Evolutionary conservation across 2,113 vertebrate genomes (phyloP).

Genomic region (Pachycephala philippinensis): DNA sequence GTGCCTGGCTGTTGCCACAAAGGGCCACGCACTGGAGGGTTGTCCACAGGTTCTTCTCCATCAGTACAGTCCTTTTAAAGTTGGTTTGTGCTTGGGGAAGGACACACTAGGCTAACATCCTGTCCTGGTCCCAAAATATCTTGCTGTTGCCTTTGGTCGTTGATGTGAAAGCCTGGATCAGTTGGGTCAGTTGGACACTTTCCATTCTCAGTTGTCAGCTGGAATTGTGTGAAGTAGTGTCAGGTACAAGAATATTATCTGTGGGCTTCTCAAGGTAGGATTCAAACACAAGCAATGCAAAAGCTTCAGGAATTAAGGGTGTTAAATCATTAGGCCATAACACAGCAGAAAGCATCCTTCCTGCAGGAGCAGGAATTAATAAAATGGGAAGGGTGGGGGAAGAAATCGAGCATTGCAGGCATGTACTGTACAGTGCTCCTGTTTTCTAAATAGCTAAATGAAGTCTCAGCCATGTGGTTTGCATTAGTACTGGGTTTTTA

Average conservation of each 20-base stretch:
- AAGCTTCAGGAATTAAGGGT: neutral
- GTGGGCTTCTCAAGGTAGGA: neutral
- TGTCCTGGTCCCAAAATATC: neutral
- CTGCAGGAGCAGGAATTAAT: neutral
- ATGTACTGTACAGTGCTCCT: neutral
- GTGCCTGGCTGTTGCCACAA: neutral
- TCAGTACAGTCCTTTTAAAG: neutral
- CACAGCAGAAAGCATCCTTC: neutral
- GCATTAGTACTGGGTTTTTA: neutral
- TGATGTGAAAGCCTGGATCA: neutral
- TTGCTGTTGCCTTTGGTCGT: neutral
- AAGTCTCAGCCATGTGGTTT: neutral
- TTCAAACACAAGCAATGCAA: neutral
- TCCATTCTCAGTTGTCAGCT: neutral
- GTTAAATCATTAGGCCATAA: neutral
- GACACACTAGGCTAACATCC: neutral
- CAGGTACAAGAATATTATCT: neutral
- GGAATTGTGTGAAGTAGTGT: neutral
- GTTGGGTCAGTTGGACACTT: neutral
- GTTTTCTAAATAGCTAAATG: neutral
- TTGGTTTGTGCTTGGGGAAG: neutral
- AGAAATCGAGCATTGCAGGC: neutral
- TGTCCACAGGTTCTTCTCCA: neutral
- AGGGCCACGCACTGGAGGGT: neutral
- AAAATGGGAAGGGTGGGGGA: neutral